Evolutionary conservation across 2,797 vertebrate species (phyloP).

Genomic region (Chrysocyon brachyurus): DNA sequence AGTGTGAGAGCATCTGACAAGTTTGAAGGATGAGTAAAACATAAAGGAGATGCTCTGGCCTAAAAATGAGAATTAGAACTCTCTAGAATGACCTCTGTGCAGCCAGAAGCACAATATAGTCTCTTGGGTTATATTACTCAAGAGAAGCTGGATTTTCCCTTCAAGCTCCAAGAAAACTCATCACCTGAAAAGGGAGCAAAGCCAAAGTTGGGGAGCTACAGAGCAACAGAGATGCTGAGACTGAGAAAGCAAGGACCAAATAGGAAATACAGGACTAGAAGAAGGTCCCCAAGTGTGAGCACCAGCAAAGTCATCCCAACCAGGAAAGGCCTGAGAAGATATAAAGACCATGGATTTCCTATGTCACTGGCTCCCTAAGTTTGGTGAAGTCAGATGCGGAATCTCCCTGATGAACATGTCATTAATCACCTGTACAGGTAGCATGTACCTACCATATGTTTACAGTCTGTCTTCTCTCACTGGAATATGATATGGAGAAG

Average conservation of each 20-base stretch:
- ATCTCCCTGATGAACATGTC: neutral
- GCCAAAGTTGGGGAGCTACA: neutral
- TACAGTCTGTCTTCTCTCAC: neutral
- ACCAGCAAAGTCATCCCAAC: neutral
- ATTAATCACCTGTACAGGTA: neutral
- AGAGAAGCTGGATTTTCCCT: neutral
- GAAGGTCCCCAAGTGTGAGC: neutral
- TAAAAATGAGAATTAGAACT: neutral
- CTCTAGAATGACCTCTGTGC: neutral
- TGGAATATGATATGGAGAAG: neutral
- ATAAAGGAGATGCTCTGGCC: neutral
- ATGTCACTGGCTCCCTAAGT: neutral
- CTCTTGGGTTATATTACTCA: neutral
- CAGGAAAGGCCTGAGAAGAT: neutral
- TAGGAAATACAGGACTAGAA: rapidly evolving
- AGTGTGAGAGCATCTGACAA: neutral
- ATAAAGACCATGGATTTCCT: too few relatives aligned
- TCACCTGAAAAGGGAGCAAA: neutral
- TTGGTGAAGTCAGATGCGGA: neutral
- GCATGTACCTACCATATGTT: rapidly evolving
- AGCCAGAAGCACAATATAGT: neutral
- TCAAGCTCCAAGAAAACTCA: neutral
- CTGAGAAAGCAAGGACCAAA: neutral
- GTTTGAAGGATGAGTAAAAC: neutral
- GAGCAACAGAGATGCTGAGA: neutral